Evolutionary conservation across 2,113 vertebrate genomes (phyloP).

Genomic region (Mormyrus iriodes): DNA sequence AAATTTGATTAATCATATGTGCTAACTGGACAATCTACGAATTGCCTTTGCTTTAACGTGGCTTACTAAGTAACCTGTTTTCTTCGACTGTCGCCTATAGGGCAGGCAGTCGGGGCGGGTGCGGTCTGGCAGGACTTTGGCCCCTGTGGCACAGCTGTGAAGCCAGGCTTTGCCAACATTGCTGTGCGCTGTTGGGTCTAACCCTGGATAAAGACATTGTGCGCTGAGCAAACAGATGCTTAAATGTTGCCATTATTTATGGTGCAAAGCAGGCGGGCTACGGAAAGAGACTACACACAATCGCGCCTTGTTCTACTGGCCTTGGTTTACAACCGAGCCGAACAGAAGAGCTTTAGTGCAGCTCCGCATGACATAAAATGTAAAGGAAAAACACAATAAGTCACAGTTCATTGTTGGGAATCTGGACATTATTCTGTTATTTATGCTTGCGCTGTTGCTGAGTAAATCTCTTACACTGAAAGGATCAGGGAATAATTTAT

Average conservation of each 20-base stretch:
- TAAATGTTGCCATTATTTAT: not conserved
- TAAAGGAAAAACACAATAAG: not conserved
- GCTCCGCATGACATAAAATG: not conserved
- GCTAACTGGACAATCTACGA: not conserved
- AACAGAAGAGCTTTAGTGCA: not conserved
- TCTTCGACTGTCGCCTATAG: not conserved
- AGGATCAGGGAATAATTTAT: not conserved
- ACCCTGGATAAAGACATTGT: not conserved
- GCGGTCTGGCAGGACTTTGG: slow-evolving; percentile 33
- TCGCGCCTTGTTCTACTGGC: not conserved
- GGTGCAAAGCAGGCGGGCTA: not conserved
- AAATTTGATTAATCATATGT: not conserved
- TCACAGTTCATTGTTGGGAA: not conserved
- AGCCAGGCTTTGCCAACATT: not conserved
- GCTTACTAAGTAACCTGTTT: not conserved
- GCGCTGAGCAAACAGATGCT: not conserved
- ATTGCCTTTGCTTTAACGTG: not conserved
- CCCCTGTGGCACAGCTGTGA: not conserved
- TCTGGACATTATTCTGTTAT: not conserved
- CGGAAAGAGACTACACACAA: not conserved
- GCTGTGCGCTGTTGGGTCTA: not conserved
- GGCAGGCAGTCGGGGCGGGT: not conserved
- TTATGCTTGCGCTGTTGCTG: not conserved
- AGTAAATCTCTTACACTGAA: not conserved
- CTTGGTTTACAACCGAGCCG: not conserved